phyloP scores from a whole-genome alignment of 1,140 invertebrate species.

The Pseudomyrmex cubaensis region DNA sequence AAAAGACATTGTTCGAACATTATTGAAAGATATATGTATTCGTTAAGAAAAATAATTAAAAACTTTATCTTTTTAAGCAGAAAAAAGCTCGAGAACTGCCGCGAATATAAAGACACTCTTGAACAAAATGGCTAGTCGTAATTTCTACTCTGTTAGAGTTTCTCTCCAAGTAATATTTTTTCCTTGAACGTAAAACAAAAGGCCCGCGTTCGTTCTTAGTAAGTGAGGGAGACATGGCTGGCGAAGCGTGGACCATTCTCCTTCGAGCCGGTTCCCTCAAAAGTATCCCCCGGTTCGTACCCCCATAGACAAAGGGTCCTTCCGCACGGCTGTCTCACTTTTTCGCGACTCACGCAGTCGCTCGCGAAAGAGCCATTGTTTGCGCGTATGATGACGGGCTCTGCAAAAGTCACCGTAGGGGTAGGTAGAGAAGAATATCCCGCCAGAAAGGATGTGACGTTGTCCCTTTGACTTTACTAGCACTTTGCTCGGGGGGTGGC shows the following conservation, averaged over 20 bases:
- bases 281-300: slow-evolving; percentile 43
- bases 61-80: not conserved
- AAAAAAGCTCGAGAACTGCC: not conserved
- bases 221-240: slow-evolving; percentile 50
- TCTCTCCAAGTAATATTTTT: slow-evolving; percentile 47
- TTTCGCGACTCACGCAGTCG: slow-evolving; percentile 56
- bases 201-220: slow-evolving; percentile 32
- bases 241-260: slow-evolving; percentile 37
- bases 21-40: not conserved
- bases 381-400: slow-evolving; percentile 52
- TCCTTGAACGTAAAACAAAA: slow-evolving; percentile 40
- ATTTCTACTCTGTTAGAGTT: slow-evolving; percentile 27
- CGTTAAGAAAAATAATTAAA: not conserved
- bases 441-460: slow-evolving; percentile 39
- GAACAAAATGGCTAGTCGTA: not conserved
- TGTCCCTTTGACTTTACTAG: slow-evolving; percentile 60
- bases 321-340: slow-evolving; percentile 62
- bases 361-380: slow-evolving; percentile 67
- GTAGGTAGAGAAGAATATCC: slow-evolving; percentile 43
- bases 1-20: not conserved
- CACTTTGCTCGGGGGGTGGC: slow-evolving; percentile 43
- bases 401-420: slow-evolving; percentile 55
- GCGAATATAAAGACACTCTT: not conserved
- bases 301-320: slow-evolving; percentile 67
- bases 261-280: slow-evolving; percentile 41